phyloP scores from a whole-genome alignment of 2,113 vertebrate species.

The Agelaius phoeniceus region DNA sequence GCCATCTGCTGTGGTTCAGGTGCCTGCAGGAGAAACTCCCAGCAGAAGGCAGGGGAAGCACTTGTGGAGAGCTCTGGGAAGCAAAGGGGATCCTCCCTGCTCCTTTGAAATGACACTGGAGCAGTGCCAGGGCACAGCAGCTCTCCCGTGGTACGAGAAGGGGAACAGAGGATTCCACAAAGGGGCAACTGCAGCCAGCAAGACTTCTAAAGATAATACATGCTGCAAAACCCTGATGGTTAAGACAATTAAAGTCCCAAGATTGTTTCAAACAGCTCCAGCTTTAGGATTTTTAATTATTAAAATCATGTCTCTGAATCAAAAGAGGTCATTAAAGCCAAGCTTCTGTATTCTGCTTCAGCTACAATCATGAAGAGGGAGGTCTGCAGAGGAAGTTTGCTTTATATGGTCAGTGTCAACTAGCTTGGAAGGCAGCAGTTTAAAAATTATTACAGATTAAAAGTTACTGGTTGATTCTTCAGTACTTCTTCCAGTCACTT shows the following conservation, averaged over 20 bases:
- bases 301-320: slow-evolving; percentile 29
- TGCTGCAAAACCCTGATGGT: neutral
- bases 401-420: neutral
- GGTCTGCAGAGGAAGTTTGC: neutral
- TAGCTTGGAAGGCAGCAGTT: neutral
- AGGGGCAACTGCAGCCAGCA: neutral
- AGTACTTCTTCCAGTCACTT: slow-evolving; percentile 10
- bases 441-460: slow-evolving; percentile 28
- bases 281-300: slow-evolving; percentile 34
- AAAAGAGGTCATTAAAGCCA: slow-evolving; percentile 26
- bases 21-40: neutral
- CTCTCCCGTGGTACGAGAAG: neutral
- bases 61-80: neutral
- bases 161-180: neutral
- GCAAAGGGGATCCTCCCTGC: neutral
- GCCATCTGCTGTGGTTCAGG: neutral
- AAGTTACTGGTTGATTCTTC: neutral
- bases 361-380: neutral
- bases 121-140: neutral
- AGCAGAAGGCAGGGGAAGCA: neutral
- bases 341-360: neutral
- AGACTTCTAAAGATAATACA: neutral
- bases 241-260: neutral
- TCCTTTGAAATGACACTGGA: neutral
- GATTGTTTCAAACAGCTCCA: slow-evolving; percentile 5